Conservation (phyloP, 2,888 invertebrate species). For the Drosophila rubida region DNA sequence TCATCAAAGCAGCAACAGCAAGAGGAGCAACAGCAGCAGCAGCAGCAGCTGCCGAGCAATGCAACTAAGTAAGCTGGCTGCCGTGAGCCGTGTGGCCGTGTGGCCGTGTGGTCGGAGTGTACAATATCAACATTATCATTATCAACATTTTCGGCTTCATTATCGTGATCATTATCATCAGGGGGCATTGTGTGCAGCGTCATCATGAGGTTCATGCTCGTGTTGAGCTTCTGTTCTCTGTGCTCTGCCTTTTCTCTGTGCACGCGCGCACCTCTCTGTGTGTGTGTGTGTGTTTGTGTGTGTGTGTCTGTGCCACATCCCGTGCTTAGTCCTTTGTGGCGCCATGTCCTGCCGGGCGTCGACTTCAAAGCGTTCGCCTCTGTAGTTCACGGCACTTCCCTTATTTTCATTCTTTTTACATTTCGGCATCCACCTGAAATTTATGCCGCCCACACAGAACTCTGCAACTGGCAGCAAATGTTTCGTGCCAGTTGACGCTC, state of each 20-base stretch:
- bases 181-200: slow-evolving; percentile 7
- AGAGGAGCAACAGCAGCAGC: neutral
- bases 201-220: slow-evolving; percentile 21
- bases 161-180: slow-evolving; percentile 18
- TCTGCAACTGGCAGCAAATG: slow-evolving; percentile 48
- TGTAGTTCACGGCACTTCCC: slow-evolving; percentile 20
- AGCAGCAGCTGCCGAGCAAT: slow-evolving; percentile 15
- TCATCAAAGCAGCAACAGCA: slow-evolving; percentile 34
- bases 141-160: slow-evolving; percentile 8
- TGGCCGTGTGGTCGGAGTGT: slow-evolving; percentile 4
- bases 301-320: slow-evolving; percentile 19
- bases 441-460: slow-evolving; percentile 35
- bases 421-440: slow-evolving; percentile 29
- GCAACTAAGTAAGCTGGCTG: slow-evolving; percentile 35
- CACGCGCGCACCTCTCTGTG: neutral
- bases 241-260: neutral
- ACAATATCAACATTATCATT: slow-evolving; percentile 35
- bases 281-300: neutral
- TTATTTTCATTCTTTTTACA: slow-evolving; percentile 3
- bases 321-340: slow-evolving; percentile 34
- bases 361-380: slow-evolving; percentile 49
- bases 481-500: slow-evolving; percentile 59
- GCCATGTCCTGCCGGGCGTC: slow-evolving; percentile 31
- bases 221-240: slow-evolving; percentile 15
- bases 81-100: slow-evolving; percentile 3